Percentiles rank a stretch among this genome's conserved stretches.
These are phyloP conservation scores for Muscina levida DNA, from an alignment of 2,888 invertebrate species.

Conservation along the genomic window DNA sequence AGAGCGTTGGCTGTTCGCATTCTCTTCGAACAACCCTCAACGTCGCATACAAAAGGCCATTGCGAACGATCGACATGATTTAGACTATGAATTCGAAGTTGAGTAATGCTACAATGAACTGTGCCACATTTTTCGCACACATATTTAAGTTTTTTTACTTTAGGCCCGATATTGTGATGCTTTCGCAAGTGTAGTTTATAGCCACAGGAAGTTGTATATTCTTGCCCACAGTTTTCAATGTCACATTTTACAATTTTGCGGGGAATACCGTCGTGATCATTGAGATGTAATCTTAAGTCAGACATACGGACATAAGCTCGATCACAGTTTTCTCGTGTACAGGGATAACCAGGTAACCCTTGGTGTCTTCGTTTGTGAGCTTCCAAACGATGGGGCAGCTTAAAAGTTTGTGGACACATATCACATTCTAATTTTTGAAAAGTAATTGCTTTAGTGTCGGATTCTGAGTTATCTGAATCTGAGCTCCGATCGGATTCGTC, in stretches of 20 bases:
- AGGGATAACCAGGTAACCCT: slow-evolving; percentile 71
- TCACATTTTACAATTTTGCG: slow-evolving; percentile 38
- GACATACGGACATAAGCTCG: slow-evolving; percentile 70
- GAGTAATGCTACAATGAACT: slow-evolving; percentile 70
- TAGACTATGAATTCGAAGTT: slow-evolving; percentile 72
- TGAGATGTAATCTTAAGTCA: slow-evolving; percentile 66
- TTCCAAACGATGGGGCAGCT: slow-evolving; percentile 67
- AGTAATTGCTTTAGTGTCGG: not conserved
- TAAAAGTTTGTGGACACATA: slow-evolving; percentile 68
- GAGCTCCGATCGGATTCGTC: too few species aligned
- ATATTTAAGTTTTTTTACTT: slow-evolving; percentile 44
- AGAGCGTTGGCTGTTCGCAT: slow-evolving; percentile 74
- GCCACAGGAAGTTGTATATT: slow-evolving; percentile 72
- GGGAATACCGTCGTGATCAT: slow-evolving; percentile 68
- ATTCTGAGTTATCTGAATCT: too few species aligned
- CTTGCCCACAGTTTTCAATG: slow-evolving; percentile 68
- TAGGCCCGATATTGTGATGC: slow-evolving; percentile 70
- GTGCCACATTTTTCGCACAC: slow-evolving; percentile 76
- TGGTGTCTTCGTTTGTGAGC: slow-evolving; percentile 73
- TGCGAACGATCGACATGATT: slow-evolving; percentile 73
- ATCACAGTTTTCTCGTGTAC: slow-evolving; percentile 69
- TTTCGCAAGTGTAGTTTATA: slow-evolving; percentile 71
- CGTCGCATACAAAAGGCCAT: slow-evolving; percentile 72
- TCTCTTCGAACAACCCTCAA: slow-evolving; percentile 69
- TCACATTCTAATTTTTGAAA: slow-evolving; percentile 69